Evolutionary conservation across 2,797 vertebrate species (phyloP).

Genomic region (Chrysocyon brachyurus): DNA sequence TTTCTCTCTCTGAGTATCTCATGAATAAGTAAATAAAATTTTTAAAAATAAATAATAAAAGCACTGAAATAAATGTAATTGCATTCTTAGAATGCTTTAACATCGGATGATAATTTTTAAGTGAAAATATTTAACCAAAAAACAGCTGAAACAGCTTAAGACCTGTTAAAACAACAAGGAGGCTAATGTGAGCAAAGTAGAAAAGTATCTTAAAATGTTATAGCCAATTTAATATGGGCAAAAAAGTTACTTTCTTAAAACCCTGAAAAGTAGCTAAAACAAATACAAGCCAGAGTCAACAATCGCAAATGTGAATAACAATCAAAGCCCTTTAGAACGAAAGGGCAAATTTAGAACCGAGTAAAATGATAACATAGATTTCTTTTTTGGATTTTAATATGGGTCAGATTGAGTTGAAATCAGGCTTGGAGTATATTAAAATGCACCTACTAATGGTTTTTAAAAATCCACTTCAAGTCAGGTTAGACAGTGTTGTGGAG

Average conservation of each 20-base stretch:
- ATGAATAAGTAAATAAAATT: no score
- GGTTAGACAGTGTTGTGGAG: neutral
- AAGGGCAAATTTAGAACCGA: slow-evolving; percentile 45
- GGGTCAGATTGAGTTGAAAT: slow-evolving; percentile 58
- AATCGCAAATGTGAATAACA: slow-evolving; percentile 46
- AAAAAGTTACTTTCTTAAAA: slow-evolving; percentile 47
- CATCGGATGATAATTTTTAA: slow-evolving; percentile 19
- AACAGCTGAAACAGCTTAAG: slow-evolving; percentile 78
- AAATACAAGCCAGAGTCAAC: slow-evolving; percentile 64
- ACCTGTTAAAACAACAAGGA: slow-evolving; percentile 71
- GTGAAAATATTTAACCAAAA: slow-evolving; percentile 61
- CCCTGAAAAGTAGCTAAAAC: slow-evolving; percentile 45
- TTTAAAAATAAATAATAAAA: neutral
- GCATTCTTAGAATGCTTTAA: slow-evolving; percentile 61
- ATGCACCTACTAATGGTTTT: slow-evolving; percentile 6
- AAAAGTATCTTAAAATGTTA: slow-evolving; percentile 69
- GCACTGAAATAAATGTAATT: neutral
- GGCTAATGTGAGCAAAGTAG: slow-evolving; percentile 21
- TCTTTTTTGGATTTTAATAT: neutral
- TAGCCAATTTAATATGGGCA: slow-evolving; percentile 41
- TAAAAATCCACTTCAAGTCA: neutral
- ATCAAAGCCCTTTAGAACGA: slow-evolving; percentile 49
- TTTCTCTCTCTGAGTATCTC: no score
- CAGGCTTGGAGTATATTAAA: slow-evolving; percentile 12
- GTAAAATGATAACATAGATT: neutral